Base-by-base conservation (phyloP, 1,140 invertebrate genomes). In the Arctopsyche grandis region DNA sequence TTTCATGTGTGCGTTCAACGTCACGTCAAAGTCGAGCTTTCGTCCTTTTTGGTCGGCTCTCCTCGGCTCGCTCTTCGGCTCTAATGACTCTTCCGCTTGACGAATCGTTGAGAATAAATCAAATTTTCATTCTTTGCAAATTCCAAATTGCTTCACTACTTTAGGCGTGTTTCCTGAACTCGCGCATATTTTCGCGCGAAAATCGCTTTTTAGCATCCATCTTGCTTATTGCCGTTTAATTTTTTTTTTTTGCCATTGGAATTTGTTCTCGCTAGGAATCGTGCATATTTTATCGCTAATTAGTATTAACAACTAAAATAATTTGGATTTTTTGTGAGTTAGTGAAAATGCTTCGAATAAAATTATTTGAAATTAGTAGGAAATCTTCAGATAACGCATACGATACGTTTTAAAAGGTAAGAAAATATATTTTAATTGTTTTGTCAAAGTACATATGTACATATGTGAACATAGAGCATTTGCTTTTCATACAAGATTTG, bases 41-140 rank as follows among this genome's bases (percentile, higher is more conserved):
- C 16, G 16, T 46, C 48, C 48, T 52, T 52, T 52, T 52, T 52
- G 10, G 48, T 52, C 48, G 48, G 48, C 44, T 12, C 12, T 16
- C 14, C 14, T 22, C 10, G 5, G 19, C 24, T 66, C 24, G 63
- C 24, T 26, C 29, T 38, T 26, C 21, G 14, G 10, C 63, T 66
- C 63, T 66, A 77, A 81, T 81, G 78, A 43, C 74, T 56, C 52
- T 21, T 24, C 22, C 56, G 38, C 19, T 46, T 79, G 77, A 81
- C 79, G 63, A 79, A 81, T 81, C 46, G 77, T 60, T 75, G 70
- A 52, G 52, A 24, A 81, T 81, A 79, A 79, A 81, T 79, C 80
- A 81, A 69, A 58, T 63, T 78, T 74, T 71, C 58, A 14, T 75
- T 78, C 75, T 52, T 66, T 80, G 74, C 46, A 76, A 76, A 43